Conservation (phyloP, 2,888 invertebrate species). For the Coleophora deauratella region DNA sequence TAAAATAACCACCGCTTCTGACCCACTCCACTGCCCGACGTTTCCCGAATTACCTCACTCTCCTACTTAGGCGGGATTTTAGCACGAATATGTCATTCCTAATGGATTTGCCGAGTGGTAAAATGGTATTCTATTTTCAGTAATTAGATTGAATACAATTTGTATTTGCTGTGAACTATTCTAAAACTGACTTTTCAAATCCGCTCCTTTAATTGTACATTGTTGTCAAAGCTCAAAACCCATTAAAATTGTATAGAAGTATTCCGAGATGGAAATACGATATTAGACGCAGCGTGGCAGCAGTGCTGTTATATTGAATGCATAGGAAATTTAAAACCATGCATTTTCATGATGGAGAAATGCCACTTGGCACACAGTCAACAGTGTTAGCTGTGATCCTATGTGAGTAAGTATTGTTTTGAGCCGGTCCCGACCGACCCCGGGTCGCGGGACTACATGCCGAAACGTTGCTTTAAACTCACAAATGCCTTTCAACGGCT, state of each 20-base stretch:
- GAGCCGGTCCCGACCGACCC: not conserved
- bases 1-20: slow-evolving; percentile 40
- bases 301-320: not conserved
- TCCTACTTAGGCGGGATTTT: slow-evolving; percentile 27
- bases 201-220: no score
- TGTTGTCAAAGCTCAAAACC: no score
- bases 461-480: no score
- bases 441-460: not conserved
- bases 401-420: not conserved
- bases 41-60: slow-evolving; percentile 38
- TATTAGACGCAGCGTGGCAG: no score
- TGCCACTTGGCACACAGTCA: not conserved
- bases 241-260: no score
- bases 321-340: slow-evolving; percentile 3
- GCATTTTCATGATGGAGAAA: not conserved
- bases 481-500: no score
- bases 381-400: not conserved
- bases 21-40: slow-evolving; percentile 48
- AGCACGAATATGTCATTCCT: slow-evolving; percentile 7
- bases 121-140: no score
- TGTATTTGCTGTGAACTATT: no score
- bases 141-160: no score
- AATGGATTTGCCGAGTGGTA: no score
- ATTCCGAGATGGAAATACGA: no score
- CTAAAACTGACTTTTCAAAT: no score